Evolutionary conservation across 2,888 invertebrate genomes (phyloP).

Genomic region (Endomychus coccineus): DNA sequence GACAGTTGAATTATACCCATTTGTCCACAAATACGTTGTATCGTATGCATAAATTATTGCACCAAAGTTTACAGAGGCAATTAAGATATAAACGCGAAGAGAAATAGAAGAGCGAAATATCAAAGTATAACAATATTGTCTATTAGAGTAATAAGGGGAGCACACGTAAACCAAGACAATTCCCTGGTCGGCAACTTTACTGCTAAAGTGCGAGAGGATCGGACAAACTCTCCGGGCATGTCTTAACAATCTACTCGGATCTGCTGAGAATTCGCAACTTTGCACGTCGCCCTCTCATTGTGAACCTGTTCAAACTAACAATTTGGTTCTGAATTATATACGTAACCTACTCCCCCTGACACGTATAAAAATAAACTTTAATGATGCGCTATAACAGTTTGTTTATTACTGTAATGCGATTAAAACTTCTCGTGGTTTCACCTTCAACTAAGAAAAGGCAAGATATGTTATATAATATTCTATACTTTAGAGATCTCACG

Average conservation of each 20-base stretch:
- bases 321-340: not conserved
- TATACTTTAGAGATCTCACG: too few relatives aligned
- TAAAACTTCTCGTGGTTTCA: too few relatives aligned
- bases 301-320: slow-evolving; percentile 15
- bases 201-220: not conserved
- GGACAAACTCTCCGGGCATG: not conserved
- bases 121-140: slow-evolving; percentile 7
- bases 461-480: too few relatives aligned
- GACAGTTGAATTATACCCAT: too few relatives aligned
- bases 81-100: not conserved
- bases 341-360: not conserved
- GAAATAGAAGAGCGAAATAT: too few relatives aligned
- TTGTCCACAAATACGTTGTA: too few relatives aligned
- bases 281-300: slow-evolving; percentile 20
- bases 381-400: too few relatives aligned
- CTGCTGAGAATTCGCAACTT: slow-evolving; percentile 27
- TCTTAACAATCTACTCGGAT: slow-evolving; percentile 7
- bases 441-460: too few relatives aligned
- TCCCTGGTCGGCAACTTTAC: slow-evolving; percentile 20
- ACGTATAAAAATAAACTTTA: not conserved
- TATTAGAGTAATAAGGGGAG: slow-evolving; percentile 25
- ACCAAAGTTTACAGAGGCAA: too few relatives aligned
- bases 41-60: too few relatives aligned
- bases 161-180: slow-evolving; percentile 30
- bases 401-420: too few relatives aligned